Base-by-base conservation (phyloP, 2,113 vertebrate genomes). In the Gracilinanus agilis region DNA sequence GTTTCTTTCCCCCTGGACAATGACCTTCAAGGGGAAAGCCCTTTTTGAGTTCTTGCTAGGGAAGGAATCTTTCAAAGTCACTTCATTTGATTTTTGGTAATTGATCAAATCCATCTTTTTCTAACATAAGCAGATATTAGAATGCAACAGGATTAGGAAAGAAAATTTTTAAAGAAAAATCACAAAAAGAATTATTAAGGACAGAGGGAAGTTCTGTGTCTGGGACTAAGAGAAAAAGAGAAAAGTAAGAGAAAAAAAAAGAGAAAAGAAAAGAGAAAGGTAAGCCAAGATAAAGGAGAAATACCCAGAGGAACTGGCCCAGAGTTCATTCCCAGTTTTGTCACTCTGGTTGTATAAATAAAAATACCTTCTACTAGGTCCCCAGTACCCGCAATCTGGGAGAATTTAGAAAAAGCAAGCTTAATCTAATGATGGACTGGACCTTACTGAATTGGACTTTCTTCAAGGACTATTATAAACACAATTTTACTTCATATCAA, bases 1-100 rank as follows among this genome's bases (percentile, higher is more conserved):
- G 58, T 8, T 96, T 93, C 91, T 92, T 97, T 55, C 94, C 34
- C 91, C 29, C 92, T 75, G 89, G 40, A 93, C 2, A 83, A 91
- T 96, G 53, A 29, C 58, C 12, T n/a, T 88, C 0, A 91, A 94
- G 44, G 55, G 54, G 94, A 96, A 91, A 34, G 44, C 0, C 55
- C 49, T 3, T 44, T 29, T 90, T 83, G 67, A 83, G 67, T 40
- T 83, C 19, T 83, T 83, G 83, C 5, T 90, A 83, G 89, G n/a
- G 75, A 88, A 94, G 93, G 88, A 29, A 55, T 34, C 1, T 53
- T 61, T 53, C 3, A 61, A 92, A 83, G 29, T 40, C 44, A 90
- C 24, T 44, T 90, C 40, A 56, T 75, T 55, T 49, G 89, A 55
- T n/a, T 53, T 58, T 49, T 9, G 5, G 21, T 44, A 40, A 89